Evolutionary conservation across 2,797 vertebrate species (phyloP).

Genomic region (Halcyon chelicuti): DNA sequence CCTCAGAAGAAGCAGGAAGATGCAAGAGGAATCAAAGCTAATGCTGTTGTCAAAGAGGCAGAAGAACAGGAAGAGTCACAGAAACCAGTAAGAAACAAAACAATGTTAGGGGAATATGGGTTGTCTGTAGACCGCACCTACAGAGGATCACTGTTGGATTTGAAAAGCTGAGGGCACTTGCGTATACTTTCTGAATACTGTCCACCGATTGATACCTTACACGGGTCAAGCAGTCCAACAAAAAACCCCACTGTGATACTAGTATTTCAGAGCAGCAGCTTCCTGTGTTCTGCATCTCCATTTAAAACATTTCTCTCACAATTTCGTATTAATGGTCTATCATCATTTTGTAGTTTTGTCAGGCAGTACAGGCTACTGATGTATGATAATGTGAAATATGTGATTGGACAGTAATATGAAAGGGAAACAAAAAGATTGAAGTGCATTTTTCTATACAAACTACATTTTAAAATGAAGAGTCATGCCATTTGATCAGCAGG

Average conservation of each 20-base stretch:
- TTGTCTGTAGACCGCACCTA: neutral
- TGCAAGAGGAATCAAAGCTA: neutral
- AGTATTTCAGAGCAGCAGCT: neutral
- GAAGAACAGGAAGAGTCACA: conserved; percentile 5
- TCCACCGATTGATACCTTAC: neutral
- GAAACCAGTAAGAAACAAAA: neutral
- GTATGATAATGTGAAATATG: neutral
- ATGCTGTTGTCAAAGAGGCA: neutral
- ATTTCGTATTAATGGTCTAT: neutral
- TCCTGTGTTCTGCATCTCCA: neutral
- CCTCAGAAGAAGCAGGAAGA: neutral
- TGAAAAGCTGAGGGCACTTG: neutral
- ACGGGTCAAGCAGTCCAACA: neutral
- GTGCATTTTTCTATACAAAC: neutral
- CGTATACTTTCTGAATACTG: neutral
- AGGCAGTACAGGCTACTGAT: neutral
- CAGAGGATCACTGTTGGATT: neutral
- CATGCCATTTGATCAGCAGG: neutral
- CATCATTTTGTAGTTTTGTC: neutral
- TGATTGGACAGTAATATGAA: neutral
- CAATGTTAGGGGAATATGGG: neutral
- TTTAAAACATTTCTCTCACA: neutral
- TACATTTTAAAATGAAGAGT: neutral
- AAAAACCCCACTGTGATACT: neutral
- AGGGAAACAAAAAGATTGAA: neutral